Evolutionary conservation across 2,888 invertebrate genomes (phyloP).

Genomic region (Phalangium opilio): DNA sequence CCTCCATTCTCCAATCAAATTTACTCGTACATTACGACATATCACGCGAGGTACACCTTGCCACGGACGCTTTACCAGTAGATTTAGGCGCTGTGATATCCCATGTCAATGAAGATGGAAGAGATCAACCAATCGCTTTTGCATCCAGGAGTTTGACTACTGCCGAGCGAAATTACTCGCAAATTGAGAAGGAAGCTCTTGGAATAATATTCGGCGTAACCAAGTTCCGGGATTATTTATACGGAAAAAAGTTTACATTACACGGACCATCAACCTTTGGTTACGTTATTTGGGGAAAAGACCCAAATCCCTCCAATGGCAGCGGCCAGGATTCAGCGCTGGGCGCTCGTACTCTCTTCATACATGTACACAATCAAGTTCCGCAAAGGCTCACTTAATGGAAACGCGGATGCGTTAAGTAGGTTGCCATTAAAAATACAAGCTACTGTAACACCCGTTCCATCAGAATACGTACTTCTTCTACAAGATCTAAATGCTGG

Average conservation of each 20-base stretch:
- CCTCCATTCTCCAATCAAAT: constrained; percentile 7
- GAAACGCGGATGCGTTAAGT: constrained; percentile 8
- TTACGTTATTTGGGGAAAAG: no score
- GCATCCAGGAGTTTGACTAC: constrained; percentile 27
- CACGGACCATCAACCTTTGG: no score
- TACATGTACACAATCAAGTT: constrained; percentile 10
- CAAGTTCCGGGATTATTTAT: constrained; percentile 26
- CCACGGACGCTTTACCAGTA: constrained; percentile 27
- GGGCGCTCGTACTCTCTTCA: constrained; percentile 19
- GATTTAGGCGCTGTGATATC: constrained; percentile 28
- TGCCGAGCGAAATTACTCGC: constrained; percentile 27
- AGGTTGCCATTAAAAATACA: constrained; percentile 4
- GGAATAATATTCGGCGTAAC: constrained; percentile 25
- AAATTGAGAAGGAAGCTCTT: constrained; percentile 29
- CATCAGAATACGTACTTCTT: no score
- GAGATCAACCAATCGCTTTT: constrained; percentile 31
- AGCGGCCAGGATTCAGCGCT: no score
- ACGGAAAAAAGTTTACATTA: constrained; percentile 26
- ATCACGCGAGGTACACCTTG: constrained; percentile 22
- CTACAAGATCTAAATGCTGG: no score
- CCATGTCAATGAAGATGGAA: constrained; percentile 25
- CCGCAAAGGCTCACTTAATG: constrained; percentile 7
- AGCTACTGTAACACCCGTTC: no score
- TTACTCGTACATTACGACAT: constrained; percentile 22
- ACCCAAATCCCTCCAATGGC: constrained; percentile 22